Conservation (phyloP, 2,888 invertebrate genomes). For the Chironomus riparius region DNA sequence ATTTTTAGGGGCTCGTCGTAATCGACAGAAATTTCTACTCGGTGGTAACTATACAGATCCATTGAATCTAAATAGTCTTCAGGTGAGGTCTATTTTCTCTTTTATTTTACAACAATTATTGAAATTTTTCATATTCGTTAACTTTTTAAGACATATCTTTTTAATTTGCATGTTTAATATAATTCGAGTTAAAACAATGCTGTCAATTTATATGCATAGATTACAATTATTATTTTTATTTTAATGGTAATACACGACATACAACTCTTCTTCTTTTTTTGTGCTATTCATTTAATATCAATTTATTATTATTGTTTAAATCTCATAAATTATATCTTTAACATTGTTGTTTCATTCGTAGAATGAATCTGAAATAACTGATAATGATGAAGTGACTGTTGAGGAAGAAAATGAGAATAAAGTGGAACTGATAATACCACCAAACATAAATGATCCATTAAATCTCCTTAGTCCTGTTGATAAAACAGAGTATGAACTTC, state of each 20-base stretch:
- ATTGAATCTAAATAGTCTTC: constrained; percentile 83
- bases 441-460: constrained; percentile 84
- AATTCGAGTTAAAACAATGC: no score
- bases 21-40: constrained; percentile 53
- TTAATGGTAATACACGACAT: no score
- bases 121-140: no score
- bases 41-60: constrained; percentile 96
- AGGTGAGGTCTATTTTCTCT: constrained; percentile 5
- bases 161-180: no score
- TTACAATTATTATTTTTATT: no score
- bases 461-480: constrained; percentile 74
- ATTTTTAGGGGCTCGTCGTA: neutral
- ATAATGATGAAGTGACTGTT: neutral
- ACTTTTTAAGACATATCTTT: no score
- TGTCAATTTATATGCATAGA: no score
- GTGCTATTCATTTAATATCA: no score
- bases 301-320: no score
- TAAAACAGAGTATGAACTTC: constrained; percentile 73
- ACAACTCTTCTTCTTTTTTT: neutral
- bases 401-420: constrained; percentile 42
- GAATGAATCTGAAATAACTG: constrained; percentile 18
- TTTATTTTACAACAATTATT: no score
- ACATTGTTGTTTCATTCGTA: neutral
- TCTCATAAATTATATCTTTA: neutral
- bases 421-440: constrained; percentile 86